phyloP scores from a whole-genome alignment of 2,797 vertebrate species.

The Gambelia wislizenii region DNA sequence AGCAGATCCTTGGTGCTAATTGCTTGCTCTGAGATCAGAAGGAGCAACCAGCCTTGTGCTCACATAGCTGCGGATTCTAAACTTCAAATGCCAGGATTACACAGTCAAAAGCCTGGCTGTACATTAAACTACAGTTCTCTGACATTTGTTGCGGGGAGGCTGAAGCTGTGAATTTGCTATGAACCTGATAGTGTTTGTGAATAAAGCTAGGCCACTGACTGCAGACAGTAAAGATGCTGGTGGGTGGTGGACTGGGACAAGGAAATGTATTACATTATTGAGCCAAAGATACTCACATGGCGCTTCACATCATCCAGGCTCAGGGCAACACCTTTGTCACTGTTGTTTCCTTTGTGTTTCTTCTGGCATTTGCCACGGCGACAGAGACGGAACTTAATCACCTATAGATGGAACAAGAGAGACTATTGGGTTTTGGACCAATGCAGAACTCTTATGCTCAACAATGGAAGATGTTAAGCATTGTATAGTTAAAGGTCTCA shows the following conservation, averaged over 20 bases:
- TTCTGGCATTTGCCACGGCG: conserved; percentile 87
- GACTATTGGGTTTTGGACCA: rapidly evolving
- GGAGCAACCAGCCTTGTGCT: too few relatives aligned
- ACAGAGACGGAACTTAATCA: conserved; percentile 95
- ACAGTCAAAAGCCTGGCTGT: neutral
- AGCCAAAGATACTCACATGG: conserved; percentile 86
- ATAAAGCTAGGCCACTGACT: neutral
- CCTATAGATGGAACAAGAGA: conserved; percentile 76
- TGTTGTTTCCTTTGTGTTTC: conserved; percentile 94
- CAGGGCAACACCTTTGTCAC: conserved; percentile 93
- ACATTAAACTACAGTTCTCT: neutral
- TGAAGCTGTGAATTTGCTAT: neutral
- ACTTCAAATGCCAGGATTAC: neutral
- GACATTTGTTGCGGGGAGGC: neutral
- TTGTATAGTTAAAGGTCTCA: too few relatives aligned
- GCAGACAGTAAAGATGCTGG: neutral
- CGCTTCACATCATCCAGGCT: conserved; percentile 98
- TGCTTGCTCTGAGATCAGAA: too few relatives aligned
- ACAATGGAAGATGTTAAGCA: too few relatives aligned
- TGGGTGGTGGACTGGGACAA: neutral
- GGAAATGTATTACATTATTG: neutral
- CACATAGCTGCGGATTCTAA: too few relatives aligned
- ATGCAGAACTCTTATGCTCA: too few relatives aligned
- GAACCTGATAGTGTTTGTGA: neutral
- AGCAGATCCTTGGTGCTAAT: too few relatives aligned